Evolutionary conservation across 2,888 invertebrate species (phyloP).

Genomic region (Orthosia gothica): DNA sequence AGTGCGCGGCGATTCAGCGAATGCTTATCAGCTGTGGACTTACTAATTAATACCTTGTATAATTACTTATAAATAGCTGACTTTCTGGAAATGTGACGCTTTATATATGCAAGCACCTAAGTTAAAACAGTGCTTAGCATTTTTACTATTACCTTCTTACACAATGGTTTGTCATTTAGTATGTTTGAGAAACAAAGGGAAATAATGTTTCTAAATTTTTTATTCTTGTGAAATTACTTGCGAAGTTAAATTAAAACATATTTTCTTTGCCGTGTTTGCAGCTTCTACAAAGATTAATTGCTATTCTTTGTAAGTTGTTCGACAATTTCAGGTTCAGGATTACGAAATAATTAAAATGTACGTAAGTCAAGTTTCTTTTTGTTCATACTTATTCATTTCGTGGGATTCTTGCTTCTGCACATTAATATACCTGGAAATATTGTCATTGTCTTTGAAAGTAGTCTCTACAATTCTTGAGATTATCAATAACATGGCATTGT

Average conservation of each 20-base stretch:
- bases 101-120: neutral
- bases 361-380: neutral
- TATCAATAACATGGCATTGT: neutral
- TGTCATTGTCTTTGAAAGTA: neutral
- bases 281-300: slow-evolving; percentile 9
- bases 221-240: slow-evolving; percentile 14
- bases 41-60: slow-evolving; percentile 43
- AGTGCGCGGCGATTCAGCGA: slow-evolving; percentile 20
- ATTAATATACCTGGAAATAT: neutral
- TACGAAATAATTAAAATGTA: slow-evolving; percentile 10
- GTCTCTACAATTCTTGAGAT: neutral
- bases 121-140: neutral
- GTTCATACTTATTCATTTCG: neutral
- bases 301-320: slow-evolving; percentile 30
- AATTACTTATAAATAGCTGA: slow-evolving; percentile 28
- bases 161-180: neutral
- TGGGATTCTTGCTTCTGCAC: slow-evolving; percentile 3
- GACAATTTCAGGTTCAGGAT: neutral
- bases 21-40: slow-evolving; percentile 31
- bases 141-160: neutral
- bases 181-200: slow-evolving; percentile 1
- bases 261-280: slow-evolving; percentile 1
- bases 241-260: neutral
- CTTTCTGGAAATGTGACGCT: neutral
- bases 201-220: slow-evolving; percentile 1